phyloP scores from a whole-genome alignment of 2,888 invertebrate species.

The Mellilla xanthometata region DNA sequence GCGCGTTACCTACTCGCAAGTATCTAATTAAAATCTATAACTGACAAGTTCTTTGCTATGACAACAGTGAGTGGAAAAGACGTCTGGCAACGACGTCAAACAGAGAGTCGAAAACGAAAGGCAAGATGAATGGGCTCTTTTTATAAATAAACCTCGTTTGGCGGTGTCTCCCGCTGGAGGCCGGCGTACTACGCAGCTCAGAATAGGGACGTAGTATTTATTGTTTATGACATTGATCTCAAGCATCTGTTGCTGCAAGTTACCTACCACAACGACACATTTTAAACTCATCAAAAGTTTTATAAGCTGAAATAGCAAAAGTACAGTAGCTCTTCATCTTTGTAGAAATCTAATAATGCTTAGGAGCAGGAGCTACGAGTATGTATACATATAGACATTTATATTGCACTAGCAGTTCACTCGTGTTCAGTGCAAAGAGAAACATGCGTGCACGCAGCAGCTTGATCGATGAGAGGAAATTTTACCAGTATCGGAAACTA shows the following conservation, averaged over 20 bases:
- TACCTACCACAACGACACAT: slow-evolving; percentile 5
- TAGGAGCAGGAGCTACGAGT: too few relatives aligned
- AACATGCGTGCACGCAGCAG: neutral
- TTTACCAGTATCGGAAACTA: slow-evolving; percentile 35
- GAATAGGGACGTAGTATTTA: slow-evolving; percentile 40
- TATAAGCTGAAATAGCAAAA: too few relatives aligned
- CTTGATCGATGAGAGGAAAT: slow-evolving; percentile 12
- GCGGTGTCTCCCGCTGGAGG: slow-evolving; percentile 47
- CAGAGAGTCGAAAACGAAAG: slow-evolving; percentile 35
- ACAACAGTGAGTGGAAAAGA: slow-evolving; percentile 2
- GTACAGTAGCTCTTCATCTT: too few relatives aligned
- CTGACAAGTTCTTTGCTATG: neutral
- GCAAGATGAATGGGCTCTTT: slow-evolving; percentile 60
- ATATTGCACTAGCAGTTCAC: too few relatives aligned
- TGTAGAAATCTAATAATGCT: too few relatives aligned
- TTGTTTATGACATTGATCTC: slow-evolving; percentile 51
- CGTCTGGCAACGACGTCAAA: slow-evolving; percentile 16
- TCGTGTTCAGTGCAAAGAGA: too few relatives aligned
- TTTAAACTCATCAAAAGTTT: neutral
- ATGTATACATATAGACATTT: too few relatives aligned
- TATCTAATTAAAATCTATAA: neutral
- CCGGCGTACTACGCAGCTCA: slow-evolving; percentile 47
- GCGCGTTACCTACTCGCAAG: too few relatives aligned
- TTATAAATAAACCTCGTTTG: slow-evolving; percentile 64
- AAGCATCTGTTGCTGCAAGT: slow-evolving; percentile 40